These are phyloP conservation scores for Drosophila dunni DNA, from an alignment of 1,140 invertebrate genomes.

Conservation along the genomic window DNA sequence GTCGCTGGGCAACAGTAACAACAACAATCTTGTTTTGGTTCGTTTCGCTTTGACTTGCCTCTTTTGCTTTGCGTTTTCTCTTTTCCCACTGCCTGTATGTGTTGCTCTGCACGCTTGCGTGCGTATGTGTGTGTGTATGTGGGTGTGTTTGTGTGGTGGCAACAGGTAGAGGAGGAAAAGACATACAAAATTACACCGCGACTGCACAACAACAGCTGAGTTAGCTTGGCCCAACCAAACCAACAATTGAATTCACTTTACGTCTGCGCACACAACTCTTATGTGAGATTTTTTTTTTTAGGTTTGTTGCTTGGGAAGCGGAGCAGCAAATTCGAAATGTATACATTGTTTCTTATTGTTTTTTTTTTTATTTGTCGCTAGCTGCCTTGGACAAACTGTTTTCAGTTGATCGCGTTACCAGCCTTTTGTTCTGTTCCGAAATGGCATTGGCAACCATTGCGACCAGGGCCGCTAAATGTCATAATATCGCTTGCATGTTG, in stretches of 20 bases:
- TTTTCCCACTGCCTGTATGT: conserved; percentile 24
- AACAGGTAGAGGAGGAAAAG: conserved; percentile 36
- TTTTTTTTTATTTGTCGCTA: conserved; percentile 11
- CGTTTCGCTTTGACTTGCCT: conserved; percentile 26
- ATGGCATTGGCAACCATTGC: conserved; percentile 14
- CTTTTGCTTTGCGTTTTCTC: conserved; percentile 49
- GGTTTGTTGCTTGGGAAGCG: conserved; percentile 24
- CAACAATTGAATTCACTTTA: conserved; percentile 22
- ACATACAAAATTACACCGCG: conserved; percentile 4
- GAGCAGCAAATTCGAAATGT: conserved; percentile 32
- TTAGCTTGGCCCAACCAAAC: not conserved
- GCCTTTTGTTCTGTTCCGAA: conserved; percentile 7
- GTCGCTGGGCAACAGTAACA: conserved; percentile 26
- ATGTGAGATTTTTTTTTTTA: not conserved
- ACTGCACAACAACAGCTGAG: conserved; percentile 31
- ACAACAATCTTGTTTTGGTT: conserved; percentile 22
- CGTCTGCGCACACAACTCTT: conserved; percentile 19
- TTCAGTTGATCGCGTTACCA: conserved; percentile 9
- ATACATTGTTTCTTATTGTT: conserved; percentile 14
- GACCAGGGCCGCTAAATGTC: conserved; percentile 22
- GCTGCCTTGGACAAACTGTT: conserved; percentile 30
- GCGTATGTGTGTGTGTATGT: conserved; percentile 1
- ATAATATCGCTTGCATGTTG: not conserved
- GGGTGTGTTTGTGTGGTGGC: conserved; percentile 9
- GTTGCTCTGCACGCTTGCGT: not conserved